A percentile compares a stretch with the other conserved stretches of the same genome.
These are phyloP conservation scores for Rhinogobius similis DNA, from an alignment of 2,113 vertebrate species.

Conservation along the genomic window DNA sequence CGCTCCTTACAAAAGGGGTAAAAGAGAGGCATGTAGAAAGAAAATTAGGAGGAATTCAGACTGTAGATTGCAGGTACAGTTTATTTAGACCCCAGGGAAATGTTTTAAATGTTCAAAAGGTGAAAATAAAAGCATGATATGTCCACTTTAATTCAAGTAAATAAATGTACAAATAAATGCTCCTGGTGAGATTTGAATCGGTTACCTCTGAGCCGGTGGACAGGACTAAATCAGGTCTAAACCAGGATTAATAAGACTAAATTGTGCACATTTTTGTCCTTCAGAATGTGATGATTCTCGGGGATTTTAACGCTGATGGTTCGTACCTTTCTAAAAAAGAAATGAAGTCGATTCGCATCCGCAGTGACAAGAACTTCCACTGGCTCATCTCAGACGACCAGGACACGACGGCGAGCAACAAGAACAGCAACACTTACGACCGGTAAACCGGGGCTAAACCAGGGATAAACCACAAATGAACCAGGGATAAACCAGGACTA, in stretches of 20 bases:
- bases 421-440: slow-evolving; percentile 74
- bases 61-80: too few relatives aligned
- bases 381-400: slow-evolving; percentile 78
- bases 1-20: too few relatives aligned
- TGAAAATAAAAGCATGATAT: too few relatives aligned
- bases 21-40: too few relatives aligned
- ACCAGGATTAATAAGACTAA: background rate
- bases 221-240: too few relatives aligned
- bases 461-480: background rate
- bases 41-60: too few relatives aligned
- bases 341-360: slow-evolving; percentile 71
- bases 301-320: slow-evolving; percentile 78
- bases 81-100: too few relatives aligned
- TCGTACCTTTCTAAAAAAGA: slow-evolving; percentile 63
- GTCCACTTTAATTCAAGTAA: too few relatives aligned
- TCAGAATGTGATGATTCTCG: slow-evolving; percentile 79
- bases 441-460: slow-evolving; percentile 45
- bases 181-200: too few relatives aligned
- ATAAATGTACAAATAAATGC: too few relatives aligned
- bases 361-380: slow-evolving; percentile 69
- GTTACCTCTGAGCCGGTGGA: too few relatives aligned
- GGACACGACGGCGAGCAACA: slow-evolving; percentile 72
- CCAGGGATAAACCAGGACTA: background rate
- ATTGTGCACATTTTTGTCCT: background rate
- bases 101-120: too few relatives aligned